Evolutionary conservation across 2,113 vertebrate species (phyloP).

Genomic region (Strigops habroptila): DNA sequence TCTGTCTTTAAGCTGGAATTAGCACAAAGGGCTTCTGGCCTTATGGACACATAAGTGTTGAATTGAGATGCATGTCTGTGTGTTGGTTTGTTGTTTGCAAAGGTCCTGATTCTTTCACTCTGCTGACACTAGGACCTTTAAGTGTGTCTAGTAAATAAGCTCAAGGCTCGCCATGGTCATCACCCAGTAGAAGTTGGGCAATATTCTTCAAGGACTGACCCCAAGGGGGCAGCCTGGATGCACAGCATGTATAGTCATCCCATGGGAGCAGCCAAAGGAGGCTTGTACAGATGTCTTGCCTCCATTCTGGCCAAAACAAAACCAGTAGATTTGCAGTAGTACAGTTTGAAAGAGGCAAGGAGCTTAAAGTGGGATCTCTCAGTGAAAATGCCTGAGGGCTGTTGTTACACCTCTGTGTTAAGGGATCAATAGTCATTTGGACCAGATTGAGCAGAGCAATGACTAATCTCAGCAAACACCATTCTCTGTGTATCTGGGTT

Average conservation of each 20-base stretch:
- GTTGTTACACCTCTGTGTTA: background rate
- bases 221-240: background rate
- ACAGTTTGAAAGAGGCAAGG: background rate
- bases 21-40: background rate
- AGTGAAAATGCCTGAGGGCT: background rate
- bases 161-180: background rate
- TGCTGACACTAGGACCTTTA: background rate
- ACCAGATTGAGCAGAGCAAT: background rate
- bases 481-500: background rate
- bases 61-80: rapidly evolving
- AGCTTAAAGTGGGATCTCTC: background rate
- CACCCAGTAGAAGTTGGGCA: background rate
- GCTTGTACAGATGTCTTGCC: background rate
- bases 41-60: background rate
- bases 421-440: conserved; percentile 32
- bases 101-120: background rate
- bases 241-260: background rate
- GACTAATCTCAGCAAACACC: background rate
- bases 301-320: background rate
- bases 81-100: background rate
- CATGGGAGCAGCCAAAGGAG: background rate
- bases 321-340: background rate
- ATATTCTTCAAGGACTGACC: background rate
- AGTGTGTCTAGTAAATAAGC: background rate
- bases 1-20: background rate